Base-by-base conservation (phyloP, 2,797 vertebrate species). In the Zalophus californianus region DNA sequence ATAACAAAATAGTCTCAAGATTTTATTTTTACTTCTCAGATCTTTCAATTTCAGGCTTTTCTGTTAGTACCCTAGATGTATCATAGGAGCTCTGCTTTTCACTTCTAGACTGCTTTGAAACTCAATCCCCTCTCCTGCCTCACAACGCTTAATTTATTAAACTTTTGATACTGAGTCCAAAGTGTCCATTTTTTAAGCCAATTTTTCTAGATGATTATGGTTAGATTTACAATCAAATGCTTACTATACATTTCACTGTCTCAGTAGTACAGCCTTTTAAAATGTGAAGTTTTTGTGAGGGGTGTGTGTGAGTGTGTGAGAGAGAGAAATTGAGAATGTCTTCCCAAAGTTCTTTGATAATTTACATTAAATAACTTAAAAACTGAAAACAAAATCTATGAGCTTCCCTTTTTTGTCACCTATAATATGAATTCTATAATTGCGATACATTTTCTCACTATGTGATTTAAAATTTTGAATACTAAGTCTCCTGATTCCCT, bases 121-220 rank as follows among this genome's bases (percentile, higher is more conserved):
- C 66, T 94, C 64, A 93, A 66, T 87, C 84, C 15, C n/a, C 21
- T 96, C 25, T 90, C 66, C 12, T 88, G 38, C 12, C 21, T 94
- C 84, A 91, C 48, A 93, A 80, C 77, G 18, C 16, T 96, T 93
- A 86, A 88, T 97, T 95, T 97, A 93, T 96, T 90, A 87, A 94
- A 94, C 44, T 18, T 94, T 92, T 96, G 86, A 94, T 88, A 92
- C 84, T 90, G 25, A 44, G 54, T 87, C 82, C 48, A n/a, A 96
- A 94, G 80, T 95, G 83, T 87, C 68, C 72, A 90, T 79, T 95
- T 96, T 96, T 95, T 80, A 93, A 90, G 82, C 64, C 44, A 23
- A 94, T 95, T 66, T 97, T 95, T 96, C 66, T 66, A 82, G 64
- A 90, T 75, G 50, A 92, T 93, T 95, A 93, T 90, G 72, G n/a